Conservation (phyloP, 2,113 vertebrate species). For the Lepus timidus region DNA sequence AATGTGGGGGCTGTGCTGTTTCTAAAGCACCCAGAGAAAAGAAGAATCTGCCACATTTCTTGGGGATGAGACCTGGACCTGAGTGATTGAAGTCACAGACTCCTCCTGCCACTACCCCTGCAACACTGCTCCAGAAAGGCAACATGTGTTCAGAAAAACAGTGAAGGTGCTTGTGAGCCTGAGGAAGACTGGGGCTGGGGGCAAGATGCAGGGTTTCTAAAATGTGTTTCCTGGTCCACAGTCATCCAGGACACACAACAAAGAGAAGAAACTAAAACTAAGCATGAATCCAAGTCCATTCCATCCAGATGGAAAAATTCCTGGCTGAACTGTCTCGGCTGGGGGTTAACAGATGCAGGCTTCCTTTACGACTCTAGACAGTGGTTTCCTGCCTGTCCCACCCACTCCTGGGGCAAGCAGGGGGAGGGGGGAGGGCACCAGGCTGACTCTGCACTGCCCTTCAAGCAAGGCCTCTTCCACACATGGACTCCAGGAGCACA, state of each 20-base stretch:
- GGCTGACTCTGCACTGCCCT: background rate
- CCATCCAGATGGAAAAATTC: background rate
- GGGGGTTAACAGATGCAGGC: background rate
- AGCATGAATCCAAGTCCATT: background rate
- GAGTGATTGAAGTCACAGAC: too few relatives aligned
- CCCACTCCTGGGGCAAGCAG: background rate
- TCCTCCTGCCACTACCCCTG: too few relatives aligned
- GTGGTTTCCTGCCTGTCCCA: background rate
- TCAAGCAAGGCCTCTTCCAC: background rate
- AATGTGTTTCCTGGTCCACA: background rate
- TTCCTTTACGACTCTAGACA: background rate
- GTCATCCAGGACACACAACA: background rate
- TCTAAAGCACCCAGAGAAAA: too few relatives aligned
- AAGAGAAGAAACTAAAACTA: background rate
- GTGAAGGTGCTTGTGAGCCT: background rate
- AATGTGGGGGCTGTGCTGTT: too few relatives aligned
- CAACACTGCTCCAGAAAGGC: too few relatives aligned
- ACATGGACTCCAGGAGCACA: background rate
- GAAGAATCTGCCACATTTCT: too few relatives aligned
- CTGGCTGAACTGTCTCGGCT: background rate
- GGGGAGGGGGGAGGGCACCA: background rate
- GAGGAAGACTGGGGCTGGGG: background rate
- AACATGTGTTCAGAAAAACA: background rate
- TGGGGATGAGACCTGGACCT: too few relatives aligned
- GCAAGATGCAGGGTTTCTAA: background rate